phyloP scores from a whole-genome alignment of 2,113 vertebrate genomes.

The Hylia prasina region DNA sequence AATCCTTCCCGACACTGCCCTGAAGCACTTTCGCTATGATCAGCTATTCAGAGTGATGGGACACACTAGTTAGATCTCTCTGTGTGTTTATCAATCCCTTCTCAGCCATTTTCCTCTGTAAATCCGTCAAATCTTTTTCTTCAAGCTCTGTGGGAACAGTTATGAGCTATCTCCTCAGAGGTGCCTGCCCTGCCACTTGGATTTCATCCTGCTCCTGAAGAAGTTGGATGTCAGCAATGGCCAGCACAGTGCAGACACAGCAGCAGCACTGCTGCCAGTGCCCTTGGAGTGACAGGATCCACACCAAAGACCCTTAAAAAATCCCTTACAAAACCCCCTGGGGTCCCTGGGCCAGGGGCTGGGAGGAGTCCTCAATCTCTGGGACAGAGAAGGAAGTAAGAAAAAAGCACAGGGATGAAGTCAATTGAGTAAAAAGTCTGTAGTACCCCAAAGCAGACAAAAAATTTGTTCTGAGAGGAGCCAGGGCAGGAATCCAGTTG shows the following conservation, averaged over 20 bases:
- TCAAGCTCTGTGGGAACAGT: slow-evolving; percentile 41
- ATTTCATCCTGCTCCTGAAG: not conserved
- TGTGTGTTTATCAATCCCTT: slow-evolving; percentile 66
- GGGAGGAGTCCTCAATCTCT: not conserved
- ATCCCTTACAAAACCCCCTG: not conserved
- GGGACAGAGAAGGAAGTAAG: not conserved
- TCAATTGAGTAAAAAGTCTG: not conserved
- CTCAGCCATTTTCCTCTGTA: slow-evolving; percentile 53
- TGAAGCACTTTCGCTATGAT: slow-evolving; percentile 53
- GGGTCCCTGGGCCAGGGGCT: not conserved
- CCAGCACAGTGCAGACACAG: not conserved
- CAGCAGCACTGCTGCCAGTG: not conserved
- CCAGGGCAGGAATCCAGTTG: not conserved
- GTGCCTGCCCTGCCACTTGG: slow-evolving; percentile 50
- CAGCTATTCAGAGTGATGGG: slow-evolving; percentile 65
- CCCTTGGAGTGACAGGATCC: not conserved
- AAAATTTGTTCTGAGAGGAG: not conserved
- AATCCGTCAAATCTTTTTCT: slow-evolving; percentile 57
- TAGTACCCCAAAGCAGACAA: not conserved
- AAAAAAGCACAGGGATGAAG: not conserved
- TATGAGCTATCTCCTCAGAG: slow-evolving; percentile 57
- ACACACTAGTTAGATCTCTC: slow-evolving; percentile 66
- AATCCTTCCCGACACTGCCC: slow-evolving; percentile 65
- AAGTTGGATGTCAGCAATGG: not conserved
- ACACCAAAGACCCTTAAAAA: not conserved